These are phyloP conservation scores for Mnemiopsis leidyi DNA, from an alignment of 37 sponge, comb jelly and placozoan genomes.

Conservation along the genomic window DNA sequence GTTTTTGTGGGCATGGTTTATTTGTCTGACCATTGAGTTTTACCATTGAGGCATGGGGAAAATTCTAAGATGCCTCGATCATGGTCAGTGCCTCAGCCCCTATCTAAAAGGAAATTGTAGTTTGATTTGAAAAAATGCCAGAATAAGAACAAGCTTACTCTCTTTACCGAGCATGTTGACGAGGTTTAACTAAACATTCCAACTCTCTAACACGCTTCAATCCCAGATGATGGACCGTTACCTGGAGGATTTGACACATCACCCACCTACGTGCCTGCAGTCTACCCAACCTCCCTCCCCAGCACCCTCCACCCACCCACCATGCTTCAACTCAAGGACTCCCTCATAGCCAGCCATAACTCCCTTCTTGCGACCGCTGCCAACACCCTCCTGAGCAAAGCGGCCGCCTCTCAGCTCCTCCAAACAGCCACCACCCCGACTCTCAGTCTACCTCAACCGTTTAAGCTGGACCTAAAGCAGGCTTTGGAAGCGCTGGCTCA, in stretches of 20 bases:
- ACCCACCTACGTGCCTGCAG: conserved; percentile 52
- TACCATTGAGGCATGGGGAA: too few relatives aligned
- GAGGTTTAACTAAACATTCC: too few relatives aligned
- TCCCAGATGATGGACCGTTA: neutral
- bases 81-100: too few relatives aligned
- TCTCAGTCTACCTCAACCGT: neutral
- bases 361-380: conserved; percentile 28
- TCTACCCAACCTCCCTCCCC: conserved; percentile 56
- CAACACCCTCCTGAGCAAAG: neutral
- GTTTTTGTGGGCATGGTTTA: too few relatives aligned
- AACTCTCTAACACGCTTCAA: too few relatives aligned
- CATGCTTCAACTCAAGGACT: conserved; percentile 56
- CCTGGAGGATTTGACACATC: conserved; percentile 60
- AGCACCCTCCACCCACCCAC: conserved; percentile 51
- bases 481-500: conserved; percentile 60
- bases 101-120: too few relatives aligned
- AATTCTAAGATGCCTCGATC: too few relatives aligned
- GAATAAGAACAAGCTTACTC: too few relatives aligned
- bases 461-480: conserved; percentile 59
- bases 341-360: conserved; percentile 16
- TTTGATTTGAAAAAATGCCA: too few relatives aligned
- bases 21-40: too few relatives aligned
- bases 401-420: conserved; percentile 1
- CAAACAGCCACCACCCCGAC: neutral
- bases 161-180: too few relatives aligned